Conservation (phyloP, 2,888 invertebrate genomes). For the Melanotus villosus region DNA sequence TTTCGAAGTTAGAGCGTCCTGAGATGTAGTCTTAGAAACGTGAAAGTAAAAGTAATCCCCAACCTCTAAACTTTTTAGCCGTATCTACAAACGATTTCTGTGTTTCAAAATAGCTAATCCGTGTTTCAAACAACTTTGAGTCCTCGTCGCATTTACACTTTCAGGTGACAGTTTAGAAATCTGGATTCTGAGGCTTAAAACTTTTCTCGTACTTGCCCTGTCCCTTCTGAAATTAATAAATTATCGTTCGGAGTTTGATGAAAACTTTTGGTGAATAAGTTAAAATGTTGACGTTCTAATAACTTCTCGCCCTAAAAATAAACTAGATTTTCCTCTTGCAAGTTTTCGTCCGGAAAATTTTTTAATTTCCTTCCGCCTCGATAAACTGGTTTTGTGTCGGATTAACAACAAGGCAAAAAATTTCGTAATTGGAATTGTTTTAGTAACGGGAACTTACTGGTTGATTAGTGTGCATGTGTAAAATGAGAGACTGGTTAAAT, state of each 20-base stretch:
- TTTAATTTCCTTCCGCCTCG: neutral
- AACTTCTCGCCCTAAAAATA: neutral
- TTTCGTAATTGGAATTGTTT: conserved; percentile 38
- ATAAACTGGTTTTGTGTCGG: neutral
- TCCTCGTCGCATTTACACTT: conserved; percentile 52
- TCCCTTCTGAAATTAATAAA: conserved; percentile 36
- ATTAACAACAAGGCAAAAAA: conserved; percentile 16
- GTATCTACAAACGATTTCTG: conserved; percentile 55
- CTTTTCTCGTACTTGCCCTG: conserved; percentile 23
- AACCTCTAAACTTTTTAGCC: conserved; percentile 50
- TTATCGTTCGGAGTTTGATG: conserved; percentile 18
- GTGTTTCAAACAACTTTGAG: conserved; percentile 53
- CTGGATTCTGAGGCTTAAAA: conserved; percentile 47
- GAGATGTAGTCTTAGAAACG: conserved; percentile 35
- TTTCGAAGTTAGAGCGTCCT: conserved; percentile 27
- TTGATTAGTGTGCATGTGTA: conserved; percentile 38
- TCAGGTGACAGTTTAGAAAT: conserved; percentile 51
- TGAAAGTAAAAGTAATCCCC: conserved; percentile 53
- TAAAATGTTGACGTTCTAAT: conserved; percentile 25
- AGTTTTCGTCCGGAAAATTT: neutral
- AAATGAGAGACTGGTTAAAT: conserved; percentile 49
- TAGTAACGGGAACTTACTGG: conserved; percentile 10
- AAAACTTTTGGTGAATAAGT: conserved; percentile 1
- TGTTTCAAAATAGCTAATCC: conserved; percentile 57
- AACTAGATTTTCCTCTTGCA: neutral